Evolutionary conservation across 2,113 vertebrate genomes (phyloP).

Genomic region (Fregata magnificens): DNA sequence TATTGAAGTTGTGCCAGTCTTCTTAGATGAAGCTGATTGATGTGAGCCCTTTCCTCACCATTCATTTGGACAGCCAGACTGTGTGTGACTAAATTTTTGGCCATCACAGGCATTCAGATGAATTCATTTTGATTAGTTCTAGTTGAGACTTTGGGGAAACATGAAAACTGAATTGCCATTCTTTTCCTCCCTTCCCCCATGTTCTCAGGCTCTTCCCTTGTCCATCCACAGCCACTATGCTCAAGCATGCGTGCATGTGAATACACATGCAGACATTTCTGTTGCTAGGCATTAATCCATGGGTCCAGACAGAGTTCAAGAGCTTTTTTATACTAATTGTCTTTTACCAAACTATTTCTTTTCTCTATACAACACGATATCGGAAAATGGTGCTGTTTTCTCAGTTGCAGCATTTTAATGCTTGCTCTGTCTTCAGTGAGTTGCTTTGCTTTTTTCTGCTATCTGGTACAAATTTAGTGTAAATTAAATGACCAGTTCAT

Average conservation of each 20-base stretch:
- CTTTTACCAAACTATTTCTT: conserved; percentile 15
- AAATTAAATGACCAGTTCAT: conserved; percentile 66
- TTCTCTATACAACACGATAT: background rate
- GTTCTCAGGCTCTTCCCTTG: background rate
- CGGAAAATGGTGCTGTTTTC: conserved; percentile 13
- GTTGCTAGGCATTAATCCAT: conserved; percentile 2
- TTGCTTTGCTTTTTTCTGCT: conserved; percentile 37
- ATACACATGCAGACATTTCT: background rate
- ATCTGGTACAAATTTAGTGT: conserved; percentile 50
- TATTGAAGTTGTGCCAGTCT: conserved; percentile 63
- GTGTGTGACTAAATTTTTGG: conserved; percentile 64
- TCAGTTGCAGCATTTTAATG: conserved; percentile 10
- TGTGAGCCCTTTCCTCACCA: conserved; percentile 51
- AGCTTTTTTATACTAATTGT: conserved; percentile 21
- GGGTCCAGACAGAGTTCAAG: background rate
- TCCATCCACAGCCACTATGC: background rate
- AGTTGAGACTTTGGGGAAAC: conserved; percentile 49
- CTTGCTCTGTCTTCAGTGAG: conserved; percentile 25
- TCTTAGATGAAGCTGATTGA: conserved; percentile 59
- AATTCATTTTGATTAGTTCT: conserved; percentile 63
- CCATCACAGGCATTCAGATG: conserved; percentile 48
- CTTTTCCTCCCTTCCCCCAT: background rate
- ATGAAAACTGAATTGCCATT: background rate
- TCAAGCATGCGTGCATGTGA: background rate
- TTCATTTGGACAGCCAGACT: conserved; percentile 65